These are phyloP conservation scores for Notoglanidium macrostoma DNA, from an alignment of 2,797 vertebrate species.

Conservation along the genomic window DNA sequence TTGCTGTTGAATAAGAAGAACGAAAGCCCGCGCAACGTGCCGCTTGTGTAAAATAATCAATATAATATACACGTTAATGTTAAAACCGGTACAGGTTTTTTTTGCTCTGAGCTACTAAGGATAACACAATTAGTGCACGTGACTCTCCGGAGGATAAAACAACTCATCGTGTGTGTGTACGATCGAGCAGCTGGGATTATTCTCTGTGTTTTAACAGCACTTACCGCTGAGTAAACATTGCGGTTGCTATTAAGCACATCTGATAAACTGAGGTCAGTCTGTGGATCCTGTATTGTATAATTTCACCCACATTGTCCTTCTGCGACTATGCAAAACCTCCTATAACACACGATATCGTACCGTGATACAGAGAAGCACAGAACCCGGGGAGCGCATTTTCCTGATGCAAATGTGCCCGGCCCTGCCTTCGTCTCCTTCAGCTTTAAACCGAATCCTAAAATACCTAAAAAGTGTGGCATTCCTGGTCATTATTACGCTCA, in stretches of 20 bases:
- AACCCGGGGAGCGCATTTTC: conserved; percentile 14
- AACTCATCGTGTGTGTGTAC: not conserved
- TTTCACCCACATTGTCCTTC: not conserved
- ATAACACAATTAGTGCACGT: not conserved
- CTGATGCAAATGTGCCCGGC: conserved; percentile 22
- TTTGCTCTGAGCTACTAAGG: not conserved
- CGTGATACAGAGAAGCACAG: not conserved
- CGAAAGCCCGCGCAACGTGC: not conserved
- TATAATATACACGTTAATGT: not conserved
- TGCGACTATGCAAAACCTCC: not conserved
- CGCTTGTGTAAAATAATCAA: not conserved
- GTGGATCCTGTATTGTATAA: not conserved
- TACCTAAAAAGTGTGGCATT: not conserved
- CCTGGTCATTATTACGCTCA: not conserved
- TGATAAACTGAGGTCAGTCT: not conserved
- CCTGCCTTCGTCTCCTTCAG: not conserved
- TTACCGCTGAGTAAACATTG: not conserved
- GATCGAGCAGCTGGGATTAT: not conserved
- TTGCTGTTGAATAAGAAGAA: not conserved
- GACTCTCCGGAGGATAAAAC: not conserved
- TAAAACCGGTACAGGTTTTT: not conserved
- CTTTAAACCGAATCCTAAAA: not conserved
- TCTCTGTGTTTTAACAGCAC: not conserved
- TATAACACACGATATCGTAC: not conserved
- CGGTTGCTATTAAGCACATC: not conserved